Evolutionary conservation across 23 tunicate species (phyloP), one percentile per base, ranked within the genome.

Genomic region (Clavelina lepadiformis): DNA sequence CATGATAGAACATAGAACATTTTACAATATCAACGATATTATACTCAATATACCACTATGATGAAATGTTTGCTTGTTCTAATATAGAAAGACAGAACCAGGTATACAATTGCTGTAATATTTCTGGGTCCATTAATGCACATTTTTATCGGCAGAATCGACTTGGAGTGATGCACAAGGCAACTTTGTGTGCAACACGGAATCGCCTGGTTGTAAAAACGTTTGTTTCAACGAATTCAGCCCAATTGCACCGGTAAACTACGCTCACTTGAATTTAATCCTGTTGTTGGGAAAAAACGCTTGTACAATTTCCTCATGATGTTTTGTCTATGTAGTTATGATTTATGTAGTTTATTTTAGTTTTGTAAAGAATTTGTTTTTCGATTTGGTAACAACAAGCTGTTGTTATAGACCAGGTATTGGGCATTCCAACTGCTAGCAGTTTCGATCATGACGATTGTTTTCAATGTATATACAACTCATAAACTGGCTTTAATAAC

Each of bases 161-260:
- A 38, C 77, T 35, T 84, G 88, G 88, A 41, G 74, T 19, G 55
- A 65, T 23, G 58, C 62, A 24, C 80, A 81, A 52, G 67, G 68
- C 1, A 55, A 38, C 13, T 76, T 84, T 24, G 82, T 76, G 25
- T 84, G 93, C 73, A 84, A 84, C 78, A 84, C 93, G n/a, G 37
- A 49, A 28, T 84, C 93, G 51, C 93, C 93, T 70, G 93, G 93
- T 84, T 84, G 93, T 47, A 69, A 76, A 33, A 81, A 84, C 20
- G 93, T 84, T 38, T 84, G 93, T 73, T 77, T 84, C 79, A 84
- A 84, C 62, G 93, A 81, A 36, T 84, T 78, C 35, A 76, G 68
- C 54, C 93, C 93, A 2, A 63, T 84, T 36, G 69, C 82, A 0
- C 73, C 81, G 83, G 93, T 84, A 62, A 47, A 78, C 38, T 29